Conservation (phyloP, 2,113 vertebrate genomes). For the Craseonycteris thonglongyai region DNA sequence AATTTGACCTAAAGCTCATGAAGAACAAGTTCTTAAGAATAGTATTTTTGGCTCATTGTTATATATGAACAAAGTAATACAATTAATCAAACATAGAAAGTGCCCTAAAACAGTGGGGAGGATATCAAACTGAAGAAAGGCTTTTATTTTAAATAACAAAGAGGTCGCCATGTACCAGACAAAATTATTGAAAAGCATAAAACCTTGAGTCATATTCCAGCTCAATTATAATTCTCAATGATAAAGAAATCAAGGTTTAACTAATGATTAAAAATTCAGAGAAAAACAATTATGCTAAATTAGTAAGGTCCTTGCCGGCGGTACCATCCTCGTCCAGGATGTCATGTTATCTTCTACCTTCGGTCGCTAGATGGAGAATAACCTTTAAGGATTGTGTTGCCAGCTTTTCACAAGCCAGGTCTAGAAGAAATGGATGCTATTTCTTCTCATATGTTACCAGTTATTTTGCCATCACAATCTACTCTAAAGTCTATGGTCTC, state of each 20-base stretch:
- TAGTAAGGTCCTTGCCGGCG: neutral
- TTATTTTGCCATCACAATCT: neutral
- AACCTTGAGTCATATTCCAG: neutral
- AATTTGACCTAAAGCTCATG: neutral
- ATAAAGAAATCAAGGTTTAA: neutral
- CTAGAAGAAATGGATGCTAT: neutral
- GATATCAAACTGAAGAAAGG: neutral
- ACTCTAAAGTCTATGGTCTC: neutral
- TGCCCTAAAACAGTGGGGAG: neutral
- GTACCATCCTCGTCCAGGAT: neutral
- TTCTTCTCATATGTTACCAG: neutral
- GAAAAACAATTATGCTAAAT: neutral
- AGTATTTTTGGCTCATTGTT: constrained; percentile 29
- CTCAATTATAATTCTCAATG: neutral
- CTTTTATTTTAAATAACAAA: constrained; percentile 36
- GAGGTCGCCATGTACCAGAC: neutral
- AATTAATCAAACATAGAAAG: constrained; percentile 30
- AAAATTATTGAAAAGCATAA: neutral
- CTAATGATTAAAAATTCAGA: neutral
- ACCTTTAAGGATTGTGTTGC: neutral
- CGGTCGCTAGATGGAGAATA: neutral
- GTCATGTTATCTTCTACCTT: neutral
- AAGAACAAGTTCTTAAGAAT: constrained; percentile 9
- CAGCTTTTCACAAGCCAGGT: neutral
- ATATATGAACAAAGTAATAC: constrained; percentile 11